Evolutionary conservation across 2,113 vertebrate species (phyloP).

Genomic region (Esox niger): DNA sequence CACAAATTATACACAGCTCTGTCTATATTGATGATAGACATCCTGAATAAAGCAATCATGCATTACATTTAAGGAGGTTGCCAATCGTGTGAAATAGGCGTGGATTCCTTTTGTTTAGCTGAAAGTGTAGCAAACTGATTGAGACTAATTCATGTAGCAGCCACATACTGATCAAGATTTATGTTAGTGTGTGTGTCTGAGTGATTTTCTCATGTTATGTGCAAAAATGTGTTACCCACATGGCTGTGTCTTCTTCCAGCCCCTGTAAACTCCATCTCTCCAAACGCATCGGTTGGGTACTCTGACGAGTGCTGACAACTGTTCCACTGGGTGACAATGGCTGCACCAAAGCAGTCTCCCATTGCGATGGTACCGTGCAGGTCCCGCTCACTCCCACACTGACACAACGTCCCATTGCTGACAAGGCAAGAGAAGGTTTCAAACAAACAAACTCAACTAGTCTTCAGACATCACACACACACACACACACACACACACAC

Average conservation of each 20-base stretch:
- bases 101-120: too few relatives aligned
- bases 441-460: not conserved
- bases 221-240: conserved; percentile 55
- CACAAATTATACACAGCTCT: too few relatives aligned
- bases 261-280: conserved; percentile 78
- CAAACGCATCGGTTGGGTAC: conserved; percentile 79
- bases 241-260: conserved; percentile 69
- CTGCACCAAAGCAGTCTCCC: conserved; percentile 73
- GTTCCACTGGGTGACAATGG: conserved; percentile 76
- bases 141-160: too few relatives aligned
- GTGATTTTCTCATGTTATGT: not conserved
- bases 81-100: too few relatives aligned
- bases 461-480: not conserved
- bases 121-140: too few relatives aligned
- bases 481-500: not conserved
- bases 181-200: not conserved
- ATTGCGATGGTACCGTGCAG: conserved; percentile 63
- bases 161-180: too few relatives aligned
- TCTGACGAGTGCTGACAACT: conserved; percentile 75
- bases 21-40: too few relatives aligned
- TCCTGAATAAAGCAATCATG: too few relatives aligned
- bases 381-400: conserved; percentile 68
- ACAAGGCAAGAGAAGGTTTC: not conserved
- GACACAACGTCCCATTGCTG: conserved; percentile 70
- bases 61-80: too few relatives aligned